Percentiles rank a stretch among this genome's conserved stretches.
Conservation (phyloP, 1,140 invertebrate genomes). For the Listronotus oregonensis region DNA sequence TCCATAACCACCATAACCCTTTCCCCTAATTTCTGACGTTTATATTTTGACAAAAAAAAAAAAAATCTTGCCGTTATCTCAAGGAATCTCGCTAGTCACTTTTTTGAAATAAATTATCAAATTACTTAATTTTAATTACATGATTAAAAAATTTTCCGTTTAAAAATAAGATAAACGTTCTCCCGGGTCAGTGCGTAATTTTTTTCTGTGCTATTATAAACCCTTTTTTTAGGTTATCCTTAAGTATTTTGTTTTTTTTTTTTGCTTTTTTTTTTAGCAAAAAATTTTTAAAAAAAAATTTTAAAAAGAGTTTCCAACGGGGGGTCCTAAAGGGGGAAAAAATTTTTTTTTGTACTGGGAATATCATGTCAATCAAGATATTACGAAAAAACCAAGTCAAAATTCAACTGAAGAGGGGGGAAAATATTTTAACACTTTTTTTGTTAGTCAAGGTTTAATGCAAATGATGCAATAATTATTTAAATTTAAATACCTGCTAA, state of each 20-base stretch:
- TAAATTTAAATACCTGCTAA: too few species aligned
- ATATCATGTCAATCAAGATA: constrained; percentile 81
- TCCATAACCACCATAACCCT: too few species aligned
- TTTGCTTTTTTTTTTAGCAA: not conserved
- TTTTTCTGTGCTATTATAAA: not conserved
- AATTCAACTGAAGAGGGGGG: constrained; percentile 85
- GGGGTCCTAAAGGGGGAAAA: constrained; percentile 11
- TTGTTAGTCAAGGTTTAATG: too few species aligned
- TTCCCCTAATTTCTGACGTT: too few species aligned
- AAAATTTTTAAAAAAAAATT: not conserved
- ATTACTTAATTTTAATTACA: not conserved
- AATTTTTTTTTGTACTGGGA: constrained; percentile 76
- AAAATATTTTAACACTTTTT: too few species aligned
- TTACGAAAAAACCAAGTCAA: constrained; percentile 82
- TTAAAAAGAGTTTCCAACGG: constrained; percentile 22
- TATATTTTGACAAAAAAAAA: too few species aligned
- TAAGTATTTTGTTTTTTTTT: not conserved
- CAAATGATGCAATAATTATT: too few species aligned
- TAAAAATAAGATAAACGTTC: not conserved
- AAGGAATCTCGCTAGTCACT: too few species aligned
- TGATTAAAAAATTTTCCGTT: not conserved
- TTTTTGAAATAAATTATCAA: too few species aligned
- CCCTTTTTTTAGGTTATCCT: constrained; percentile 10
- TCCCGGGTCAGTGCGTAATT: constrained; percentile 3
- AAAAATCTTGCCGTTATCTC: too few species aligned